Evolutionary conservation across 1,140 invertebrate genomes (phyloP).

Genomic region (Mizuhopecten yessoensis): DNA sequence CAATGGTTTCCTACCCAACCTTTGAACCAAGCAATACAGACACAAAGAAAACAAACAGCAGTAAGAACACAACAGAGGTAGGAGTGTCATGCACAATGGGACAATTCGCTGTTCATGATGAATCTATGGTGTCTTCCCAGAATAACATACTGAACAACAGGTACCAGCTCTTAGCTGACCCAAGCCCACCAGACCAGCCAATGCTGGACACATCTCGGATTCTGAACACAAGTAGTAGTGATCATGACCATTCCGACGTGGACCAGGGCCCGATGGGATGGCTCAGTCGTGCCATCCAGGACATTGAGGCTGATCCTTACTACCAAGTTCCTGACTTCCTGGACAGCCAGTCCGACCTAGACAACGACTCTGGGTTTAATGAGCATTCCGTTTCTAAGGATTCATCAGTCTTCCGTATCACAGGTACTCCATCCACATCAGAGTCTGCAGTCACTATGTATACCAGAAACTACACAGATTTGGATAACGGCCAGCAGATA

Average conservation of each 20-base stretch:
- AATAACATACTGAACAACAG: no score
- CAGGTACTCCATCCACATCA: background rate
- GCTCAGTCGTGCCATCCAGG: background rate
- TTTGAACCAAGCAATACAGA: no score
- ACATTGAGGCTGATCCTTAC: background rate
- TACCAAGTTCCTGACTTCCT: background rate
- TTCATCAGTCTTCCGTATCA: background rate
- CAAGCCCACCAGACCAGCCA: background rate
- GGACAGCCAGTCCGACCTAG: background rate
- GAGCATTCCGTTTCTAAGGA: background rate
- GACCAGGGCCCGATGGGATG: background rate
- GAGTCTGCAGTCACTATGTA: background rate
- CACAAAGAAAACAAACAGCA: no score
- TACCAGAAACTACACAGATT: background rate
- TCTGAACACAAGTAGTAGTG: background rate
- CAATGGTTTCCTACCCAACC: no score
- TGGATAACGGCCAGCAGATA: constrained; percentile 22
- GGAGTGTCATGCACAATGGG: no score
- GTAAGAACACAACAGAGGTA: no score
- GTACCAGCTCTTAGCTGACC: background rate
- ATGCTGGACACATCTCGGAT: background rate
- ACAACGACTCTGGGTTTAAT: background rate
- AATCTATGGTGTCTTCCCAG: no score
- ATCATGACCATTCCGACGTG: background rate
- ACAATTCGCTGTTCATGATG: no score